Evolutionary conservation across 2,888 invertebrate genomes (phyloP), one percentile per base, ranked within the genome.

Genomic region (Tenodera sinensis): DNA sequence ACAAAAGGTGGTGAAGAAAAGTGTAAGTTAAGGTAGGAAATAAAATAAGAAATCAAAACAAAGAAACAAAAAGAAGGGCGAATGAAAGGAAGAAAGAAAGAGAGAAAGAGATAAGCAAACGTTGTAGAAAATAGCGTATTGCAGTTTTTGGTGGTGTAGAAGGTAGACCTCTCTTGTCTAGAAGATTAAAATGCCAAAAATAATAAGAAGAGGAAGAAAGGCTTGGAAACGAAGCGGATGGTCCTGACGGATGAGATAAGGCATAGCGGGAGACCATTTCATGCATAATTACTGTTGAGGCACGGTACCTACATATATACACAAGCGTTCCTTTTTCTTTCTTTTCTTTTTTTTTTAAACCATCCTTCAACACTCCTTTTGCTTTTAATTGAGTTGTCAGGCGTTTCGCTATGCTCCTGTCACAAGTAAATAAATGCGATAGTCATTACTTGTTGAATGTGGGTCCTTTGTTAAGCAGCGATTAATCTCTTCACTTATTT

Each of bases 281-380:
- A 87, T 87, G 87, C 87, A 87, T 87, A 87, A 87, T 87, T 87
- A 87, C 82, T 82, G 87, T n/a, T 47, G 87, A 82, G 34, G 71
- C 54, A 20, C 25, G 20, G 20, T 71, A 71, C 54, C 15, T 71
- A 71, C 54, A 71, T 71, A 71, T 71, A 71, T 71, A 71, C 25
- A 71, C 54, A 71, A 71, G 25, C 54, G 7, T 20, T 71, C 54
- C 54, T 25, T 25, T 71, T 71, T 20, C 54, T 54, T n/a, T n/a
- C n/a, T n/a, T 30, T 2, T 30, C 4, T 8, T 71, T 71, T 25
- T 71, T 25, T 14, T 6, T 2, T 20, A 71, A 71, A 20, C 54
- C 54, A 71, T 71, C 54, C 54, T 71, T 71, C 54, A 71, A 71
- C 54, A 20, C 54, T 71, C 15, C 54, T 71, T 71, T 42, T 71